A percentile compares a stretch with the other conserved stretches of the same genome.
Conservation (phyloP, 2,797 vertebrate genomes). For the Chaetodon trifasciatus region DNA sequence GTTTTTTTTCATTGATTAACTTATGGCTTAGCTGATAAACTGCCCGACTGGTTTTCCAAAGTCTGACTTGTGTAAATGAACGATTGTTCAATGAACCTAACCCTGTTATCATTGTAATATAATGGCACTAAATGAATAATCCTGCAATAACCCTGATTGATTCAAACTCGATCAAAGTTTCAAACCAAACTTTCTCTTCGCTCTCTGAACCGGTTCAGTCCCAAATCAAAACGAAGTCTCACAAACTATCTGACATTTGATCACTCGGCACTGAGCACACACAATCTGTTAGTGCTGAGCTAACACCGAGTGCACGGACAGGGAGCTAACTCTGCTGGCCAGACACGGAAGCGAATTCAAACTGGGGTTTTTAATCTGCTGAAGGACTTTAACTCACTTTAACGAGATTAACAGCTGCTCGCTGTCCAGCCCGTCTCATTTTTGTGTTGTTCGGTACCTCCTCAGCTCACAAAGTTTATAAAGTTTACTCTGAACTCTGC, state of each 20-base stretch:
- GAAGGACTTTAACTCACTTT: not conserved
- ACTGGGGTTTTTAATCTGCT: not conserved
- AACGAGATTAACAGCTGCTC: not conserved
- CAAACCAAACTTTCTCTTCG: not conserved
- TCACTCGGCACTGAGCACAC: not conserved
- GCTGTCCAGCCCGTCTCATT: not conserved
- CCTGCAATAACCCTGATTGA: no score
- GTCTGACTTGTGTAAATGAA: no score
- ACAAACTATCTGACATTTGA: not conserved
- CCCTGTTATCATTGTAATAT: no score
- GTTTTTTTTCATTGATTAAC: no score
- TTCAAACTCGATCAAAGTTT: not conserved
- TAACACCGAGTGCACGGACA: not conserved
- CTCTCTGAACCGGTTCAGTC: not conserved
- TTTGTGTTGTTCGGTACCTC: not conserved
- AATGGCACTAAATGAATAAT: no score
- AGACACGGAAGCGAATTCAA: not conserved
- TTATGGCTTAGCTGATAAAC: no score
- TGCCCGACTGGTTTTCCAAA: no score
- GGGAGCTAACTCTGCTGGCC: not conserved
- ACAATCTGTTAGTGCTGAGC: not conserved
- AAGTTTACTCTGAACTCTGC: conserved; percentile 24
- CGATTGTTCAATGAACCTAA: no score
- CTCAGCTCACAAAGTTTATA: conserved; percentile 4
- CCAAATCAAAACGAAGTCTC: not conserved